These are phyloP conservation scores for Cryptoleucopteryx plumbea DNA, from an alignment of 2,113 vertebrate genomes.

Conservation along the genomic window DNA sequence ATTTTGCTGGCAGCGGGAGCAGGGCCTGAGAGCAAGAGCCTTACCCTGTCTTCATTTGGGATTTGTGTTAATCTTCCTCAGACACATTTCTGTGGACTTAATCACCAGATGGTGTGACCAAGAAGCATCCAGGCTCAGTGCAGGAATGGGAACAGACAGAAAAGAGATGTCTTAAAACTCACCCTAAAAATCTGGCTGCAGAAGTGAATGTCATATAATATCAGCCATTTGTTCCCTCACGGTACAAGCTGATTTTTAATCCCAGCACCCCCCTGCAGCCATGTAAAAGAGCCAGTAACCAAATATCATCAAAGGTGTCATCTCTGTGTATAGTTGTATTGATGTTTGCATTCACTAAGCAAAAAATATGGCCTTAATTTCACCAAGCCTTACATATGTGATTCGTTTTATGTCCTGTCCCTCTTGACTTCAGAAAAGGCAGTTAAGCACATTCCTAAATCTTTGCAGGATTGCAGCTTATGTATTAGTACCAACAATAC, in stretches of 20 bases:
- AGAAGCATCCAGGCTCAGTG: not conserved
- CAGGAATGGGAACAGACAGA: not conserved
- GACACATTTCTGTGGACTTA: not conserved
- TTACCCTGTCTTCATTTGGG: not conserved
- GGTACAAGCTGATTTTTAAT: not conserved
- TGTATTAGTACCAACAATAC: not conserved
- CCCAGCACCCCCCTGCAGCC: not conserved
- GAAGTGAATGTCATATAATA: not conserved
- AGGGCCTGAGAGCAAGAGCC: not conserved
- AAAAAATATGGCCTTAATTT: not conserved
- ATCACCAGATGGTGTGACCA: not conserved
- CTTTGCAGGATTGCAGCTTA: not conserved
- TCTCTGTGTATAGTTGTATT: not conserved
- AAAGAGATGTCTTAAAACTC: not conserved
- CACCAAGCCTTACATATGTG: not conserved
- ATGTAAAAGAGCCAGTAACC: not conserved
- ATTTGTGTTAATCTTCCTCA: slow-evolving; percentile 16
- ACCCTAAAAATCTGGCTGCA: not conserved
- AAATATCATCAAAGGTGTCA: not conserved
- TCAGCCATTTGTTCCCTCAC: not conserved
- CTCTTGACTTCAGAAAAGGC: not conserved
- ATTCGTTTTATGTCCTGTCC: not conserved
- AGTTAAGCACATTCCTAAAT: not conserved
- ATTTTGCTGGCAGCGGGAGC: not conserved
- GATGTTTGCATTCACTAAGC: not conserved